Evolutionary conservation across 2,113 vertebrate species (phyloP).

Genomic region (Notarius lentiginosus): DNA sequence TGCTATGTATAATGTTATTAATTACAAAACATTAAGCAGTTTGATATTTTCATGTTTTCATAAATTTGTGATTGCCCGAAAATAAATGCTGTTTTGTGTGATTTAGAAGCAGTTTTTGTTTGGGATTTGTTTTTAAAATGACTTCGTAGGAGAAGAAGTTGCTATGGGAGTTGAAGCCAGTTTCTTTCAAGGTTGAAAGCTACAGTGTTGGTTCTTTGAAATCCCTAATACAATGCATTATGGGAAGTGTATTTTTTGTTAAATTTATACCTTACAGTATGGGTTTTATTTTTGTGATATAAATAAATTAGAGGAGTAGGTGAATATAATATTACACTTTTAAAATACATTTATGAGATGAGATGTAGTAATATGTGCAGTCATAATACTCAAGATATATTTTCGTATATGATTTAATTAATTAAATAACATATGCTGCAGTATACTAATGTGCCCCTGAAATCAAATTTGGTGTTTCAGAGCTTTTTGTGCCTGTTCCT

Average conservation of each 20-base stretch:
- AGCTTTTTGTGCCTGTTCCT: not conserved
- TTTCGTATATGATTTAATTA: not conserved
- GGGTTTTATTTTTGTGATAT: not conserved
- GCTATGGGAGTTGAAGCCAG: not conserved
- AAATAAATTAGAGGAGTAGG: not conserved
- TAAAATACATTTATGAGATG: no score
- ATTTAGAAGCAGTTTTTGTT: not conserved
- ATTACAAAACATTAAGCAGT: no score
- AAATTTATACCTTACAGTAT: not conserved
- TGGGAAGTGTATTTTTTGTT: not conserved
- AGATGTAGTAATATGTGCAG: no score
- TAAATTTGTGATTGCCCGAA: not conserved
- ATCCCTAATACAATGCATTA: not conserved
- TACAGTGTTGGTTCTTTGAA: not conserved
- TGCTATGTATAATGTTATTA: no score
- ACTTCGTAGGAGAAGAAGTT: not conserved
- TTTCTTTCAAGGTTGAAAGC: not conserved
- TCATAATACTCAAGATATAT: not conserved
- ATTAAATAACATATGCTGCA: not conserved
- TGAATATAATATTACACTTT: not conserved
- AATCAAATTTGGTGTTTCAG: not conserved
- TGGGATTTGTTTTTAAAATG: not conserved
- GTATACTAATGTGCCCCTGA: not conserved
- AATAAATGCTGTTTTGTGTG: not conserved
- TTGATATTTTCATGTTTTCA: no score